Conservation (phyloP, 1,140 invertebrate genomes). For the Augochlora pura region DNA sequence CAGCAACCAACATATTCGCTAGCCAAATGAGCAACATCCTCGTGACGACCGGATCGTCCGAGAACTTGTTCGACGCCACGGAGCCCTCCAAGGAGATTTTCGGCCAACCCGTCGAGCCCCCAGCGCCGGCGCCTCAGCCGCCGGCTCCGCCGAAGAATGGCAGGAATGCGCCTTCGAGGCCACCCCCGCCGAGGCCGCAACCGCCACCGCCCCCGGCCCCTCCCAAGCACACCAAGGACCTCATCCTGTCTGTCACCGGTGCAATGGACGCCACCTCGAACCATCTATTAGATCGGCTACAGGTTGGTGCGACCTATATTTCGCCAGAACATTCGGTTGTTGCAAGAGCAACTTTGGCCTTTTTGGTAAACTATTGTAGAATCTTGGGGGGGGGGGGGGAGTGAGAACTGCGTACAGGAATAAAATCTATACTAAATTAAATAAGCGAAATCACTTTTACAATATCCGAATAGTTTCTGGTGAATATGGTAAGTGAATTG, state of each 20-base stretch:
- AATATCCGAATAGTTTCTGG: no score
- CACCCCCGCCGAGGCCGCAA: constrained; percentile 68
- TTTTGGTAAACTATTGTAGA: no score
- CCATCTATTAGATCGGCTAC: constrained; percentile 88
- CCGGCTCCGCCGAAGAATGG: constrained; percentile 55
- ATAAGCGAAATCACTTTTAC: no score
- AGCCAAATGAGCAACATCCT: constrained; percentile 53
- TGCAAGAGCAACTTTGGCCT: no score
- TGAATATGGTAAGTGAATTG: no score
- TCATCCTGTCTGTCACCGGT: constrained; percentile 91
- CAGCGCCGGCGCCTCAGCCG: constrained; percentile 43
- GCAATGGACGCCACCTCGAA: constrained; percentile 93
- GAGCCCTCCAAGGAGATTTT: constrained; percentile 7
- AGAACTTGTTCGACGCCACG: constrained; percentile 37
- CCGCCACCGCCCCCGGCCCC: constrained; percentile 77
- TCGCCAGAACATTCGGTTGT: no score
- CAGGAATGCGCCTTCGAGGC: constrained; percentile 70
- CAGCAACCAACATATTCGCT: constrained; percentile 56
- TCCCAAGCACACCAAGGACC: constrained; percentile 89
- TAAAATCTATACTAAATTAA: no score
- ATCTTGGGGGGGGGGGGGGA: no score
- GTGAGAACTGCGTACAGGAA: no score
- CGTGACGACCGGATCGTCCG: constrained; percentile 19
- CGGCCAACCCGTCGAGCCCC: not conserved
- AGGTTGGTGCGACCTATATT: constrained; percentile 17